These are phyloP conservation scores for Octodonta nipae DNA, from an alignment of 2,888 invertebrate genomes.

Conservation along the genomic window DNA sequence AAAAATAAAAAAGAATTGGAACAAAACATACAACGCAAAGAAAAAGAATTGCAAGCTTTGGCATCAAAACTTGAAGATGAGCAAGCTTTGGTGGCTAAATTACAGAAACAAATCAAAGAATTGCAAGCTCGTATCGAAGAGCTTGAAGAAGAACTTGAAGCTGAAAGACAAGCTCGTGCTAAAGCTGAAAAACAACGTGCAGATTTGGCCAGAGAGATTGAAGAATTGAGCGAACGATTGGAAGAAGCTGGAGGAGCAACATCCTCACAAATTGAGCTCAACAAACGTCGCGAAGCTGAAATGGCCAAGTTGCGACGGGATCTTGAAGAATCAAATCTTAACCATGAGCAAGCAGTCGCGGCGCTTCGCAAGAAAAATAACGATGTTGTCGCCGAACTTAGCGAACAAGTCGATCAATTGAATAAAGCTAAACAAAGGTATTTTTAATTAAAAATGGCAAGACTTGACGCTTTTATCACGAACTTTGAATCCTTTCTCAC, in stretches of 20 bases:
- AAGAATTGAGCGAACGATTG: slow-evolving; percentile 89
- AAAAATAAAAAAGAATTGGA: slow-evolving; percentile 97
- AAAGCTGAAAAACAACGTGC: slow-evolving; percentile 98
- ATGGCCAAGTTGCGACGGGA: slow-evolving; percentile 96
- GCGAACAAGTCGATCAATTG: slow-evolving; percentile 98
- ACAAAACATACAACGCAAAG: slow-evolving; percentile 96
- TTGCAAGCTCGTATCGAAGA: slow-evolving; percentile 96
- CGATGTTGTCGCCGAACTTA: slow-evolving; percentile 97
- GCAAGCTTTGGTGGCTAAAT: slow-evolving; percentile 90
- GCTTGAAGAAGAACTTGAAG: slow-evolving; percentile 97
- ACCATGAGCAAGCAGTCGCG: slow-evolving; percentile 92
- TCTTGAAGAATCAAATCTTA: slow-evolving; percentile 96
- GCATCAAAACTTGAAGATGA: slow-evolving; percentile 97
- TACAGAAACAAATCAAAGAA: slow-evolving; percentile 99
- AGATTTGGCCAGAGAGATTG: slow-evolving; percentile 91
- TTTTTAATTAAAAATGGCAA: too few relatives aligned
- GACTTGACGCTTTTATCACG: too few relatives aligned
- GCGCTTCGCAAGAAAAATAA: slow-evolving; percentile 99
- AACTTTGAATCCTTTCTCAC: too few relatives aligned
- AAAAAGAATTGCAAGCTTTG: slow-evolving; percentile 92
- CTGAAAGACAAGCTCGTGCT: slow-evolving; percentile 93
- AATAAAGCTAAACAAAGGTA: slow-evolving; percentile 94
- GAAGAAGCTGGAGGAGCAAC: slow-evolving; percentile 99
- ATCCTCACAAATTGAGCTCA: slow-evolving; percentile 95
- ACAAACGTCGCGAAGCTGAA: slow-evolving; percentile 99